Conservation (phyloP, 2,888 invertebrate species). For the Petrolisthes manimaculis region DNA sequence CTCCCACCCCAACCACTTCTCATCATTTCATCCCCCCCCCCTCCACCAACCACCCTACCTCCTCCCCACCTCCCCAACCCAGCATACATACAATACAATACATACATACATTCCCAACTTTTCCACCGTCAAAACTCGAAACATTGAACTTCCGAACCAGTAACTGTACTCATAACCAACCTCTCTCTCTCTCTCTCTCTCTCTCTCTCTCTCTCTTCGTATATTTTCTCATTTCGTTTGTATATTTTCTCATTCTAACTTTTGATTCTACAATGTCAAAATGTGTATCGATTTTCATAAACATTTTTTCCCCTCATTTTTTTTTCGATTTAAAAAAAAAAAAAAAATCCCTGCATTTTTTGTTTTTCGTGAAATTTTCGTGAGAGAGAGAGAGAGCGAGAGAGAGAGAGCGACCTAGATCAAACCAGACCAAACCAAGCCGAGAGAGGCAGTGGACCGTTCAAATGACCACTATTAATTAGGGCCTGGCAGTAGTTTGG, state of each 20-base stretch:
- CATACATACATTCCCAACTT: no score
- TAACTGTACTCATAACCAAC: neutral
- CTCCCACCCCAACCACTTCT: neutral
- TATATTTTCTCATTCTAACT: no score
- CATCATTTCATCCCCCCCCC: neutral
- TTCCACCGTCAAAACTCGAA: no score
- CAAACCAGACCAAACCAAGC: no score
- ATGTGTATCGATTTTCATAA: no score
- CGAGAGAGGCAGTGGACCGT: conserved; percentile 35
- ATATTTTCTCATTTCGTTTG: no score
- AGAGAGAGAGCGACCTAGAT: neutral
- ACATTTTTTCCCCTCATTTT: no score
- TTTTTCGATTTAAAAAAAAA: no score
- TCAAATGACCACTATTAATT: conserved; percentile 55
- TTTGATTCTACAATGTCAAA: no score
- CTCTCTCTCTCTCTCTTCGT: neutral
- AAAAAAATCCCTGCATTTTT: no score
- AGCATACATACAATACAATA: neutral
- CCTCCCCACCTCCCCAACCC: neutral
- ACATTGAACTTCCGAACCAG: no score
- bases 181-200: neutral
- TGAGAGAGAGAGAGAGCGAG: neutral
- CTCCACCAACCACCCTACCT: neutral
- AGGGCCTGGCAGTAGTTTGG: conserved; percentile 49
- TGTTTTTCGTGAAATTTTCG: no score